These are phyloP conservation scores for Sinodicranocentrus sp. DNA, from an alignment of 2,888 invertebrate genomes.

Conservation along the genomic window DNA sequence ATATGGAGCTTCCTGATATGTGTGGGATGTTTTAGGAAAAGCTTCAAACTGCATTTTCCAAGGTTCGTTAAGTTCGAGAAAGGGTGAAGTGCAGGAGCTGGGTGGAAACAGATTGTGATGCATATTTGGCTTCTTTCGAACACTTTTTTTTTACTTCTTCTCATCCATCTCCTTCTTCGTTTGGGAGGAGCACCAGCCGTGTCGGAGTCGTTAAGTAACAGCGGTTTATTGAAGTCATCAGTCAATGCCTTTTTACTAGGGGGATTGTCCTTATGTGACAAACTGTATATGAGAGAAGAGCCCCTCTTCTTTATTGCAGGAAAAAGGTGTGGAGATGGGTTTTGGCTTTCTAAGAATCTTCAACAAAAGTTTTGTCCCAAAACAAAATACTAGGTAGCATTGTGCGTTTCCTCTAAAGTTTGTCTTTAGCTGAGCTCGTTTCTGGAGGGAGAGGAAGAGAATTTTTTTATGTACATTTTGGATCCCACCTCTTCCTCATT, in stretches of 20 bases:
- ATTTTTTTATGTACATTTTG: too few relatives aligned
- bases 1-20: constrained; percentile 26
- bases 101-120: too few relatives aligned
- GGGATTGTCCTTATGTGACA: constrained; percentile 33
- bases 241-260: constrained; percentile 67
- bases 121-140: not conserved
- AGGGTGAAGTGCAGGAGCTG: not conserved
- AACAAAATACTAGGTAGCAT: too few relatives aligned
- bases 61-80: too few relatives aligned
- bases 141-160: not conserved
- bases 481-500: too few relatives aligned
- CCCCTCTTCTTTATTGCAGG: not conserved
- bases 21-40: constrained; percentile 29
- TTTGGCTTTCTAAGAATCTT: not conserved
- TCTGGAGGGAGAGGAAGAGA: too few relatives aligned
- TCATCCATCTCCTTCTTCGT: constrained; percentile 1
- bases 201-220: constrained; percentile 36
- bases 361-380: too few relatives aligned
- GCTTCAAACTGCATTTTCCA: not conserved
- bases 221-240: constrained; percentile 74
- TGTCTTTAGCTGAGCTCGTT: too few relatives aligned
- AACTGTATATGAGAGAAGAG: too few relatives aligned
- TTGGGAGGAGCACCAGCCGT: constrained; percentile 23
- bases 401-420: too few relatives aligned
- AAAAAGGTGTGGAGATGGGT: not conserved